Conservation (phyloP, 2,797 vertebrate species). For the Rhyacichthys aspro region DNA sequence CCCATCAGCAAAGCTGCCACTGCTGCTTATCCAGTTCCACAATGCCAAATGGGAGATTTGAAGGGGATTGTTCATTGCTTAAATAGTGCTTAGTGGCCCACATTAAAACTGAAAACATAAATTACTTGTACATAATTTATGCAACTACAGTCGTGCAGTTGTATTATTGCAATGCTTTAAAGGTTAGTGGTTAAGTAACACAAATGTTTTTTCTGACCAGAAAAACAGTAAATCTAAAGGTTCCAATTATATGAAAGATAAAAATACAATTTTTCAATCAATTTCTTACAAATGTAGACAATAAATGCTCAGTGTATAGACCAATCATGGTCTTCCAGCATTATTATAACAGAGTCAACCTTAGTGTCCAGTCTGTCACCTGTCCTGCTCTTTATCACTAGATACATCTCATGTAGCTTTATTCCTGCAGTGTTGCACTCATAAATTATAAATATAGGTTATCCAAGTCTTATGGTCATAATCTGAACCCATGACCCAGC, state of each 20-base stretch:
- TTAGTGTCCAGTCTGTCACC: background rate
- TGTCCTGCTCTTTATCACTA: background rate
- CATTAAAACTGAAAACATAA: slow-evolving; percentile 15
- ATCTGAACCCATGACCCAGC: slow-evolving; percentile 65
- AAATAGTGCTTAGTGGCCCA: slow-evolving; percentile 25
- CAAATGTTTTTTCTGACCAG: too few species aligned
- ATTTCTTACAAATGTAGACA: too few species aligned
- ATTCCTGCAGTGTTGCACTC: slow-evolving; percentile 24
- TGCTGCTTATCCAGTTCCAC: slow-evolving; percentile 54
- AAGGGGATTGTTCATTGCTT: slow-evolving; percentile 40
- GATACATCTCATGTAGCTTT: background rate
- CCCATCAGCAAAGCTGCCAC: slow-evolving; percentile 56
- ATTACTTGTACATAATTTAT: background rate
- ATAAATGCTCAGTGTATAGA: too few species aligned
- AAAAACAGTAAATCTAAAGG: too few species aligned
- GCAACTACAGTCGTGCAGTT: background rate
- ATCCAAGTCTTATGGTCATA: slow-evolving; percentile 67
- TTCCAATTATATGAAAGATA: too few species aligned
- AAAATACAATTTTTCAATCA: too few species aligned
- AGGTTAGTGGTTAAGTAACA: too few species aligned
- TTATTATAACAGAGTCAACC: too few species aligned
- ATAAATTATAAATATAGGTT: slow-evolving; percentile 67
- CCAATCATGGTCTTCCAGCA: too few species aligned
- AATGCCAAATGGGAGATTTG: slow-evolving; percentile 53
- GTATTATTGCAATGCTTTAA: too few species aligned